Evolutionary conservation across 2,113 vertebrate genomes (phyloP), one percentile per base, ranked within the genome.

Genomic region (Atractosteus spatula): DNA sequence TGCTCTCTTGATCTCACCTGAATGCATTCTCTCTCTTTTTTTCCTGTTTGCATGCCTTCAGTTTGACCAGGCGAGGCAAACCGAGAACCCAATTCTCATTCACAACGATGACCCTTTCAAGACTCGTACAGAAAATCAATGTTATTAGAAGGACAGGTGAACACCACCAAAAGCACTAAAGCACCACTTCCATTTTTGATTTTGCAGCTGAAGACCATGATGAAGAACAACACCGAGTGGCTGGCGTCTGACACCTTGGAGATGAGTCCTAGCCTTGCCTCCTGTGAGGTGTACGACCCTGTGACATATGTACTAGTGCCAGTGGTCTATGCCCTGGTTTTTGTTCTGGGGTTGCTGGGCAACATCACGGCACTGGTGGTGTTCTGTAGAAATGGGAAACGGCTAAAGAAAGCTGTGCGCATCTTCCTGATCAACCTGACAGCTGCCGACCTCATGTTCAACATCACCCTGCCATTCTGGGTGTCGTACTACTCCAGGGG

Each of bases 371-470:
- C 81, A 0, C 43, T 86, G 75, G 81, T 83, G 4, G 82, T 86
- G 65, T 87, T 90, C 55, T 72, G 82, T 45, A 77, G 71, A 78
- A 80, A 76, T 0, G 56, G 76, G 44, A 44, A 47, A 14, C 69
- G 74, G 42, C 82, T 88, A 75, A 83, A 72, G 72, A 86, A 82
- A 66, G 85, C 87, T 64, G 80, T 87, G 77, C 78, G 80, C 61
- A 81, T 89, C 79, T 84, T 86, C 81, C 85, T 90, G 77, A 77
- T 90, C 80, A 89, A 78, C 78, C 80, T 90, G 68, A 85, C 85
- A 0, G 61, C 88, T 78, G 86, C 87, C 0, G 79, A 89, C 64
- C 82, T 86, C 75, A 82, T 88, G 79, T 87, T 89, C 82, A 83
- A 78, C 73, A 82, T 89, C 82, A 87, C 85, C 0, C 76, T 90